phyloP scores from a whole-genome alignment of 2,797 vertebrate genomes.

The Distichodus sexfasciatus region DNA sequence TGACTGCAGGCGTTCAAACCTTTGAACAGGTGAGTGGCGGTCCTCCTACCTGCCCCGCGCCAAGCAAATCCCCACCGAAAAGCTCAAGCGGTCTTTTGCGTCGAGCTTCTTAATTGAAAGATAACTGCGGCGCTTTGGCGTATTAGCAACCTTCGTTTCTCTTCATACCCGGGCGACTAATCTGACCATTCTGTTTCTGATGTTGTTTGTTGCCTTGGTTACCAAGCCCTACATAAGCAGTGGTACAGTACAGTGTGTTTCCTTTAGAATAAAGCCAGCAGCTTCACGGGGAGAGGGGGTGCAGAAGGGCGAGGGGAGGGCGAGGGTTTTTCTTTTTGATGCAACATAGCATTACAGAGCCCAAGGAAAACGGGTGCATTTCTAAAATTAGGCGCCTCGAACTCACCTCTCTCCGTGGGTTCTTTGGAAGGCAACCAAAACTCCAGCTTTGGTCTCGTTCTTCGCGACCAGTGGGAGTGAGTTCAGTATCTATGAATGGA shows the following conservation, averaged over 20 bases:
- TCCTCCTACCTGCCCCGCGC: constrained; percentile 26
- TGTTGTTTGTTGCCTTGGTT: constrained; percentile 82
- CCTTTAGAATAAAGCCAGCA: constrained; percentile 49
- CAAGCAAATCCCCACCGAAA: background rate
- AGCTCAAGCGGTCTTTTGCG: background rate
- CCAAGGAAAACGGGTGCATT: constrained; percentile 37
- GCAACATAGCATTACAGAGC: constrained; percentile 14
- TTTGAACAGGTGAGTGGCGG: constrained; percentile 6
- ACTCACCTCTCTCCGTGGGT: background rate
- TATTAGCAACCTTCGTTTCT: constrained; percentile 43
- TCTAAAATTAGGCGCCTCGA: constrained; percentile 33
- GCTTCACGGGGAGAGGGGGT: constrained; percentile 28
- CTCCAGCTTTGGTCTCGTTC: constrained; percentile 9
- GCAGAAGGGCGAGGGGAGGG: background rate
- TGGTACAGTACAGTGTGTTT: constrained; percentile 60
- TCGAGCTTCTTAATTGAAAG: constrained; percentile 21
- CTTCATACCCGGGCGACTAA: constrained; percentile 65
- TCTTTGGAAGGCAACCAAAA: constrained; percentile 23
- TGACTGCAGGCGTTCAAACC: background rate
- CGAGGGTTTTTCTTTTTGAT: background rate
- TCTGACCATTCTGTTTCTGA: constrained; percentile 74
- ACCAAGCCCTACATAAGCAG: constrained; percentile 72
- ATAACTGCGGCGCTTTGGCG: constrained; percentile 20
- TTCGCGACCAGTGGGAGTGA: background rate
- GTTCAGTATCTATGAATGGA: constrained; percentile 14